A percentile compares a stretch with the other conserved stretches of the same genome.
These are phyloP conservation scores for Parauchenoglanis punctatus DNA, from an alignment of 2,797 vertebrate species.

Conservation along the genomic window DNA sequence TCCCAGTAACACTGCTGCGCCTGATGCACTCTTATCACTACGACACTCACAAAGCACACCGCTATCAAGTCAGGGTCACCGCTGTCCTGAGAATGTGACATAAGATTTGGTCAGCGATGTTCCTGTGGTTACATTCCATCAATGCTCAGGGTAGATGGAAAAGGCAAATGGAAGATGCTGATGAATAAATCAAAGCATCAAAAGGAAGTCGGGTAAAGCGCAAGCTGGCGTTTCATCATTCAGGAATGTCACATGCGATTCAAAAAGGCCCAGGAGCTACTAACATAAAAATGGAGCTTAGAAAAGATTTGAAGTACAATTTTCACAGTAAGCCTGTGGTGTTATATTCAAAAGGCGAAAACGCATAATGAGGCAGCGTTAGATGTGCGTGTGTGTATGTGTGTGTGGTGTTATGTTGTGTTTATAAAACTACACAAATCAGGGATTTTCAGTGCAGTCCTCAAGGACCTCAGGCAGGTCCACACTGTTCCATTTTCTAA, in stretches of 20 bases:
- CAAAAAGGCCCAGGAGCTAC: background rate
- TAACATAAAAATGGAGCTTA: background rate
- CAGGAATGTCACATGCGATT: slow-evolving; percentile 5
- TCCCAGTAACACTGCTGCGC: background rate
- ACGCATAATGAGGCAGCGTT: background rate
- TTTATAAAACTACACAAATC: slow-evolving; percentile 3
- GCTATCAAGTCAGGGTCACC: background rate
- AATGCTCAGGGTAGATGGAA: background rate
- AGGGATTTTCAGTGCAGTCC: background rate
- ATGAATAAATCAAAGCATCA: slow-evolving; percentile 16
- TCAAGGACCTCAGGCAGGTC: slow-evolving; percentile 7
- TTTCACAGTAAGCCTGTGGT: slow-evolving; percentile 6
- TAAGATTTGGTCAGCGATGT: slow-evolving; percentile 14
- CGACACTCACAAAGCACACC: background rate
- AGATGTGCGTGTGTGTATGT: background rate
- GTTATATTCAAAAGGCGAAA: background rate
- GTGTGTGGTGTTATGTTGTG: background rate
- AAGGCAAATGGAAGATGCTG: background rate
- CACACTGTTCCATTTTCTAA: slow-evolving; percentile 5
- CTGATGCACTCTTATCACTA: background rate
- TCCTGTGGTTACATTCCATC: background rate
- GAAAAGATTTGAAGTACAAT: background rate
- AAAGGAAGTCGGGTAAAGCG: background rate
- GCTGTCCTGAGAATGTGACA: background rate
- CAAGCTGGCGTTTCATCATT: slow-evolving; percentile 1